Evolutionary conservation across 2,113 vertebrate genomes (phyloP), one percentile per base, ranked within the genome.

Genomic region (Triplophysa rosa): DNA sequence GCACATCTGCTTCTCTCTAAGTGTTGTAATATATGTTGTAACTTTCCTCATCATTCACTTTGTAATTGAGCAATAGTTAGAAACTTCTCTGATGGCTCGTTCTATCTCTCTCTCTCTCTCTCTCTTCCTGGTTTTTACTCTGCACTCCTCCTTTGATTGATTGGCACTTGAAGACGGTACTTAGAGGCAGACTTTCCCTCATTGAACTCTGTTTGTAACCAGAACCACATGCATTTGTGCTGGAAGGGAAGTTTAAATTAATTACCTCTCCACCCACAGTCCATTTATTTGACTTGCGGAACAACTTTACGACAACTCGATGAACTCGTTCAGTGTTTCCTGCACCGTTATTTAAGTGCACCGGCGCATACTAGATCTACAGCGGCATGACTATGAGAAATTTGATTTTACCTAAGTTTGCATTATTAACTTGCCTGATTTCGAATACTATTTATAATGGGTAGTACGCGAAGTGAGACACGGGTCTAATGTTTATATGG

Each of bases 201-300:
- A 12, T 58, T 14, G 33, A 33, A 8, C 26, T 66, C 13, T 85
- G 85, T 87, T 87, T 67, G 58, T 58, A 76, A 88, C 83, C 83
- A 85, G 23, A 69, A 37, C 24, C 86, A 42, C 62, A 80, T 63
- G 72, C 72, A 63, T 4, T 80, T 58, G 78, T 33, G 82, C 69
- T 72, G 81, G 61, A 79, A 85, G 83, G 59, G 74, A 82, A 78
- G 70, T 80, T 80, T 77, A 85, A 83, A 88, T 90, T 81, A 88
- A 89, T 91, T 86, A 89, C 78, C 76, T 75, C 77, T 80, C 66
- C 52, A 79, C 80, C 87, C 84, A 75, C 42, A 45, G 42, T 45
- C 80, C 80, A 82, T 77, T 77, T 58, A 14, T 16, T 80, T 83
- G 85, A 85, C 80, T 82, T 23, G 19, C 68, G 17, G 74, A 84